Conservation (phyloP, 2,113 vertebrate species). For the Hirundichthys speculiger region DNA sequence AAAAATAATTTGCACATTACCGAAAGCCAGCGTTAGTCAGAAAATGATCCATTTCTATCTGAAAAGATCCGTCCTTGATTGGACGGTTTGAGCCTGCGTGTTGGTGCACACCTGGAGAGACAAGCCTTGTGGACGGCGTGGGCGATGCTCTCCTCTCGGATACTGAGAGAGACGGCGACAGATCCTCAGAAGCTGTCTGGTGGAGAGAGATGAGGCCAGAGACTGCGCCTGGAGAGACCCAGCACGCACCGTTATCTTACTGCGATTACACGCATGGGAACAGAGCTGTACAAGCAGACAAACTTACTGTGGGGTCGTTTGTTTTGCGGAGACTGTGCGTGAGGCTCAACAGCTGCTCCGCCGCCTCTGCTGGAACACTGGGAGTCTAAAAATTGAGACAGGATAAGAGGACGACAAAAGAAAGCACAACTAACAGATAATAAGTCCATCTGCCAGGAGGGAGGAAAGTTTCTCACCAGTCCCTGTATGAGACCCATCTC, state of each 20-base stretch:
- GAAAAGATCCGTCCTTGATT: background rate
- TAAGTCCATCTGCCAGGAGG: background rate
- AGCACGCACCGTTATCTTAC: slow-evolving; percentile 19
- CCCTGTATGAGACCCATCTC: slow-evolving; percentile 87
- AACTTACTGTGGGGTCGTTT: slow-evolving; percentile 88
- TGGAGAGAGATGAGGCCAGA: slow-evolving; percentile 92
- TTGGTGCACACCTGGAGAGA: slow-evolving; percentile 88
- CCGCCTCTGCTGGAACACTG: slow-evolving; percentile 82
- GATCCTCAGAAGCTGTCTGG: slow-evolving; percentile 91
- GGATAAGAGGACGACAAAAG: background rate
- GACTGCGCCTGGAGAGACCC: slow-evolving; percentile 85
- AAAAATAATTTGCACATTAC: too few relatives aligned
- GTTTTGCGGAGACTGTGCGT: slow-evolving; percentile 89
- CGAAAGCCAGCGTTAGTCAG: too few relatives aligned
- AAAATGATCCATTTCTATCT: background rate
- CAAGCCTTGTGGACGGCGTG: slow-evolving; percentile 92
- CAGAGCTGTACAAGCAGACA: background rate
- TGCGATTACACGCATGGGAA: background rate
- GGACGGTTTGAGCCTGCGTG: background rate
- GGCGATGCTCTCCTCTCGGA: slow-evolving; percentile 89
- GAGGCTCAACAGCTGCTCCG: slow-evolving; percentile 88
- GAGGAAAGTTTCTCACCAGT: slow-evolving; percentile 81
- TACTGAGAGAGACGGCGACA: slow-evolving; percentile 89
- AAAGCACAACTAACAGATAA: background rate
- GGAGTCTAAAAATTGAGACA: slow-evolving; percentile 78